Conservation (phyloP, 2,113 vertebrate genomes). For the Uria lomvia region DNA sequence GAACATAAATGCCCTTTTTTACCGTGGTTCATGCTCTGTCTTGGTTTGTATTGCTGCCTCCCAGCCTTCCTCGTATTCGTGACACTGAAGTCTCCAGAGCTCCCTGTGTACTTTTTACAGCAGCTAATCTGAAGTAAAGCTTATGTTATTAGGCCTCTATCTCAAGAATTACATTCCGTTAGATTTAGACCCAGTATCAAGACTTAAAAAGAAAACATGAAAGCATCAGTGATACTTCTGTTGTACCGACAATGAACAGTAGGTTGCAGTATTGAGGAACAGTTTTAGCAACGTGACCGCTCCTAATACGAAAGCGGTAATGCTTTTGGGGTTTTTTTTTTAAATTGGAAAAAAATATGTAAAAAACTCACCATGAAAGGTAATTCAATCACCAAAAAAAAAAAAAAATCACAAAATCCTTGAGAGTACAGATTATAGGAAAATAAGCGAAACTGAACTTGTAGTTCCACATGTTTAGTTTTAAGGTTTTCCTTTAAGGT, state of each 20-base stretch:
- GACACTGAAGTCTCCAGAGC: neutral
- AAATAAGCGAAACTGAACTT: neutral
- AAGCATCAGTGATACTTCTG: neutral
- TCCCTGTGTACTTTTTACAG: neutral
- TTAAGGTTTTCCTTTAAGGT: neutral
- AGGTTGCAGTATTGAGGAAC: constrained; percentile 23
- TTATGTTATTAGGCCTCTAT: neutral
- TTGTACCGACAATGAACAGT: neutral
- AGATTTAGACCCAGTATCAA: neutral
- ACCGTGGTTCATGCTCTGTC: neutral
- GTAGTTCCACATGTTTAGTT: neutral
- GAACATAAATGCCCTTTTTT: neutral
- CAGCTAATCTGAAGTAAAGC: neutral
- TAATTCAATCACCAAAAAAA: neutral
- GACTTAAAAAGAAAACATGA: neutral
- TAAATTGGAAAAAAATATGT: neutral
- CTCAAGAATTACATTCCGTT: neutral
- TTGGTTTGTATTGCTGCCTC: neutral
- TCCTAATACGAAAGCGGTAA: neutral
- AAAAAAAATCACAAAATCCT: neutral
- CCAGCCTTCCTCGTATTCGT: neutral
- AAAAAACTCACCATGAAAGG: neutral
- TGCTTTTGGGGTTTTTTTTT: neutral
- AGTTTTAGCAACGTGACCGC: neutral
- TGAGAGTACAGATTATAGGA: neutral